A percentile compares a stretch with the other conserved stretches of the same genome.
These are phyloP conservation scores for Fulmarus glacialis DNA, from an alignment of 2,113 vertebrate species.

Conservation along the genomic window DNA sequence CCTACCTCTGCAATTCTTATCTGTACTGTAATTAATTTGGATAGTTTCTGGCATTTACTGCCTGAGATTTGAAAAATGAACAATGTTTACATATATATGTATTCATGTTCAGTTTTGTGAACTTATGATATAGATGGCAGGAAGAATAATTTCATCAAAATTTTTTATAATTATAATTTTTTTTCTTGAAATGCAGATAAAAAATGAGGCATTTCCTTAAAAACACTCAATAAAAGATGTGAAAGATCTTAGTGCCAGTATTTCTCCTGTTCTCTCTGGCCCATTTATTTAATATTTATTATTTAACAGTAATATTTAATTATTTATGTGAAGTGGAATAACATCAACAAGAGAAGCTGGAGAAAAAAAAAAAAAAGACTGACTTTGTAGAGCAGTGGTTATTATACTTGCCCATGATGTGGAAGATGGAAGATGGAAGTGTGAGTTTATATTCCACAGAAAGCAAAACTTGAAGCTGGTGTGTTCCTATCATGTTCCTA, in stretches of 20 bases:
- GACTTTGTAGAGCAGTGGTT: not conserved
- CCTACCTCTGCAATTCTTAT: not conserved
- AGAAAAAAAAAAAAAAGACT: not conserved
- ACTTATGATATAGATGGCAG: not conserved
- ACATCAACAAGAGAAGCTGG: conserved; percentile 26
- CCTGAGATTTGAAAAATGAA: not conserved
- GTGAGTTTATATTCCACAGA: not conserved
- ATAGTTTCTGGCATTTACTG: not conserved
- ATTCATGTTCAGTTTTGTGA: not conserved
- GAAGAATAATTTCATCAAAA: not conserved
- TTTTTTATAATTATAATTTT: not conserved
- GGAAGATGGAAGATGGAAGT: not conserved
- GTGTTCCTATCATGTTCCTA: not conserved
- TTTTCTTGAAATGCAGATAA: not conserved
- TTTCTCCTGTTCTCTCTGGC: conserved; percentile 40
- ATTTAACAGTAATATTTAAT: conserved; percentile 66
- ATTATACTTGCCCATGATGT: not conserved
- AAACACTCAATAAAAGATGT: not conserved
- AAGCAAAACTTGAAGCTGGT: not conserved
- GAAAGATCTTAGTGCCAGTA: not conserved
- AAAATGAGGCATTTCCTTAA: not conserved
- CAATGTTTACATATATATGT: not conserved
- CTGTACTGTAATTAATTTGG: not conserved
- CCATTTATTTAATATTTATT: conserved; percentile 71
- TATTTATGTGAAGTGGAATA: conserved; percentile 61